A percentile compares a stretch with the other conserved stretches of the same genome.
Conservation (phyloP, 2,113 vertebrate genomes). For the Notarius lentiginosus region DNA sequence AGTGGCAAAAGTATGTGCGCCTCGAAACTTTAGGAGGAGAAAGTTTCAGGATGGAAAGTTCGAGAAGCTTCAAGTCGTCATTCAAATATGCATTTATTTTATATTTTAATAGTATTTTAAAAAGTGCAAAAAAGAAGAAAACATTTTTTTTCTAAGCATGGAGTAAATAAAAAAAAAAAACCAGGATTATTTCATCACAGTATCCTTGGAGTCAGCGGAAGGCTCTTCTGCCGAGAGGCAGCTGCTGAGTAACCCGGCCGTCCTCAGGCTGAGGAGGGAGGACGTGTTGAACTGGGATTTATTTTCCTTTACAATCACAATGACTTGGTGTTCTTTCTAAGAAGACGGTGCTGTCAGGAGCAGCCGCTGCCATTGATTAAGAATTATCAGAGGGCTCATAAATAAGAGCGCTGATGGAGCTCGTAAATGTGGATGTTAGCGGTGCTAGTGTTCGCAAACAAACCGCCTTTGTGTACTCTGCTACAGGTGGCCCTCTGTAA, state of each 20-base stretch:
- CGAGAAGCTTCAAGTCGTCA: background rate
- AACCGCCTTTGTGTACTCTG: conserved; percentile 17
- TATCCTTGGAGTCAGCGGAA: background rate
- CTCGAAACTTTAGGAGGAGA: background rate
- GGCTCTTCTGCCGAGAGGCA: background rate
- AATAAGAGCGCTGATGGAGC: background rate
- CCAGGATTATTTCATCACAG: background rate
- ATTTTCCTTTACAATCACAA: background rate
- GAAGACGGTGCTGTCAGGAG: too few relatives aligned
- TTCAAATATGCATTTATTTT: background rate
- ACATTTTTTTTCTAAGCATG: too few relatives aligned
- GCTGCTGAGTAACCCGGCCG: background rate
- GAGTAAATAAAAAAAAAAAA: background rate
- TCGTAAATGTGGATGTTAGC: background rate
- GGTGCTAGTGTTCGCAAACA: conserved; percentile 22
- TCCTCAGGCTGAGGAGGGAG: background rate
- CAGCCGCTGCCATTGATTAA: background rate
- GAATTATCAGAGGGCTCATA: background rate
- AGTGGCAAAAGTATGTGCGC: too few relatives aligned
- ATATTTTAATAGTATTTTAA: background rate
- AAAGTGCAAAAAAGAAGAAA: too few relatives aligned
- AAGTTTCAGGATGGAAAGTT: background rate
- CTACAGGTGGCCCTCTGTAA: conserved; percentile 38
- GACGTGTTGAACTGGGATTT: background rate
- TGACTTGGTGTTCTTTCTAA: background rate